Percentiles rank a stretch among this genome's conserved stretches.
Evolutionary conservation across 2,113 vertebrate species (phyloP).

Genomic region (Garra rufa): DNA sequence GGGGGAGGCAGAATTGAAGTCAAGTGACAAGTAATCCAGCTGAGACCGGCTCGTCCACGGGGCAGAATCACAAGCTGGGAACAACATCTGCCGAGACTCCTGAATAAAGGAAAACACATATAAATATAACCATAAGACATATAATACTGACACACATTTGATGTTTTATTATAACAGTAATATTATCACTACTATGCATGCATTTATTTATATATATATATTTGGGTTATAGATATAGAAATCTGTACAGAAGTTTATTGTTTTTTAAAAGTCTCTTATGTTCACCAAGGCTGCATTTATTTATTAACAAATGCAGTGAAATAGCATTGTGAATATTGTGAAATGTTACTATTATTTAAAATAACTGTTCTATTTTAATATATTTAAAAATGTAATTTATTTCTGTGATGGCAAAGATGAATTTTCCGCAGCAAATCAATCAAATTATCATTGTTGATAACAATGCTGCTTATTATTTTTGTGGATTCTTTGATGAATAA

Average conservation of each 20-base stretch:
- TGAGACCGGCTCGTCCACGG: constrained; percentile 81
- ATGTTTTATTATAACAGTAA: neutral
- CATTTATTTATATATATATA: too few species aligned
- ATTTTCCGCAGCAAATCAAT: neutral
- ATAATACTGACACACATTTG: neutral
- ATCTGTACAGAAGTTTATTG: too few species aligned
- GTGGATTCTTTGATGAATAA: neutral
- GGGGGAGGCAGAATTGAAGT: constrained; percentile 92
- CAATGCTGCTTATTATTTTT: neutral
- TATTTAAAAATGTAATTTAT: neutral
- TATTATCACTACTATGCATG: neutral
- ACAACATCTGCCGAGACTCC: constrained; percentile 76
- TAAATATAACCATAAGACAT: neutral
- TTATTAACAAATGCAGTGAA: neutral
- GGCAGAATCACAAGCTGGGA: constrained; percentile 72
- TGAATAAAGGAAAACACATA: constrained; percentile 55
- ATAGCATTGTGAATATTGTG: neutral
- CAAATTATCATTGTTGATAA: neutral
- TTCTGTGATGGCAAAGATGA: neutral
- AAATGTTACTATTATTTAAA: neutral
- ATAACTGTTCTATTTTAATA: neutral
- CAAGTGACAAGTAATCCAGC: constrained; percentile 94
- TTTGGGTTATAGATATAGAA: too few species aligned
- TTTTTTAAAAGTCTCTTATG: neutral
- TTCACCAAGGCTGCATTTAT: neutral